phyloP scores from a whole-genome alignment of 2,797 vertebrate genomes.

The Cossypha polioptera region DNA sequence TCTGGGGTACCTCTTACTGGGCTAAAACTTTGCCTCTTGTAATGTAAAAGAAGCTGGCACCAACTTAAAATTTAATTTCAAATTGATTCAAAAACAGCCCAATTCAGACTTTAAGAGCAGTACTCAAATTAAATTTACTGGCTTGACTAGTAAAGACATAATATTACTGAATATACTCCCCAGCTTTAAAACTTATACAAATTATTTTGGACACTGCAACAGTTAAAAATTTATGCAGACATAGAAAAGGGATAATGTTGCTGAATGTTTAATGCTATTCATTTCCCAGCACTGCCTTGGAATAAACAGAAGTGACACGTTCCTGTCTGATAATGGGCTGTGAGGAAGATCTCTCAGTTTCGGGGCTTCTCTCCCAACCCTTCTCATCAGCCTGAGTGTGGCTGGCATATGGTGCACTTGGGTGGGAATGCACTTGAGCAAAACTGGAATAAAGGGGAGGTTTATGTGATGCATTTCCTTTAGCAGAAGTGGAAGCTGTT shows the following conservation, averaged over 20 bases:
- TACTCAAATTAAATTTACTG: slow-evolving; percentile 4
- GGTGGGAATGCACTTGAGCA: not conserved
- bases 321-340: slow-evolving; percentile 31
- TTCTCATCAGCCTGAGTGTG: not conserved
- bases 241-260: slow-evolving; percentile 32
- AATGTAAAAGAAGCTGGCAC: not conserved
- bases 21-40: not conserved
- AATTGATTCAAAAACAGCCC: slow-evolving; percentile 21
- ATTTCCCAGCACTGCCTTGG: slow-evolving; percentile 13
- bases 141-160: not conserved
- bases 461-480: not conserved
- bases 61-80: slow-evolving; percentile 51
- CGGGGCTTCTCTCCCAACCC: slow-evolving; percentile 24
- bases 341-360: slow-evolving; percentile 42
- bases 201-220: slow-evolving; percentile 51
- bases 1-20: not conserved
- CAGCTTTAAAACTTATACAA: slow-evolving; percentile 38
- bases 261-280: slow-evolving; percentile 66
- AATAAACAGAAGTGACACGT: slow-evolving; percentile 57
- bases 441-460: not conserved
- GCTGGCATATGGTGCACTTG: slow-evolving; percentile 5
- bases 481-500: not conserved
- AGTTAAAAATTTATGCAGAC: slow-evolving; percentile 63
- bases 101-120: not conserved
- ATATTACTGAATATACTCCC: not conserved